Evolutionary conservation across 2,888 invertebrate species (phyloP).

Genomic region (Camptogramma bilineatum): DNA sequence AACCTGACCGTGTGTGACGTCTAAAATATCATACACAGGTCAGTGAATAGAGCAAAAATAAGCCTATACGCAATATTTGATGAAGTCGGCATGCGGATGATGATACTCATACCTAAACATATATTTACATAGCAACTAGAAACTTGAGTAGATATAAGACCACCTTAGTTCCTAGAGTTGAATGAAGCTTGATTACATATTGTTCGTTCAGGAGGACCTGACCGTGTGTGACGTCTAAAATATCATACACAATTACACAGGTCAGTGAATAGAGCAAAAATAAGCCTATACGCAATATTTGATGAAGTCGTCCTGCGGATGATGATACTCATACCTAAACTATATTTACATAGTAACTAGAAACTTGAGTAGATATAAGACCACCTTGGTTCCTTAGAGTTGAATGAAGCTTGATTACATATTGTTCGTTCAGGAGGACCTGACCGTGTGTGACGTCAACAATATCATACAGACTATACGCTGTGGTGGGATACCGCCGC

Average conservation of each 20-base stretch:
- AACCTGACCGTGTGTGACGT: slow-evolving; percentile 67
- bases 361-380: not conserved
- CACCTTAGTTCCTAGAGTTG: slow-evolving; percentile 17
- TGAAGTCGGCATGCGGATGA: no score
- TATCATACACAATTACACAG: no score
- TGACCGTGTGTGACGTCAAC: slow-evolving; percentile 63
- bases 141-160: not conserved
- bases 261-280: no score
- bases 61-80: no score
- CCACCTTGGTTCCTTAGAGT: slow-evolving; percentile 11
- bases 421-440: slow-evolving; percentile 64
- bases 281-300: no score
- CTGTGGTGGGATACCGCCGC: slow-evolving; percentile 65
- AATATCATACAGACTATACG: slow-evolving; percentile 67
- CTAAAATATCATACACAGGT: slow-evolving; percentile 68
- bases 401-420: slow-evolving; percentile 31
- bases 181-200: slow-evolving; percentile 32
- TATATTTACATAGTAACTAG: not conserved
- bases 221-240: slow-evolving; percentile 64
- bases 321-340: no score
- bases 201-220: slow-evolving; percentile 66
- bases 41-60: no score
- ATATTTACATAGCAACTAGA: not conserved
- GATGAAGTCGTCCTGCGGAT: no score
- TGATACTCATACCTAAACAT: not conserved